Percentiles rank a stretch among this genome's conserved stretches.
phyloP scores from a whole-genome alignment of 1,140 invertebrate species.

The Triops cancriformis region DNA sequence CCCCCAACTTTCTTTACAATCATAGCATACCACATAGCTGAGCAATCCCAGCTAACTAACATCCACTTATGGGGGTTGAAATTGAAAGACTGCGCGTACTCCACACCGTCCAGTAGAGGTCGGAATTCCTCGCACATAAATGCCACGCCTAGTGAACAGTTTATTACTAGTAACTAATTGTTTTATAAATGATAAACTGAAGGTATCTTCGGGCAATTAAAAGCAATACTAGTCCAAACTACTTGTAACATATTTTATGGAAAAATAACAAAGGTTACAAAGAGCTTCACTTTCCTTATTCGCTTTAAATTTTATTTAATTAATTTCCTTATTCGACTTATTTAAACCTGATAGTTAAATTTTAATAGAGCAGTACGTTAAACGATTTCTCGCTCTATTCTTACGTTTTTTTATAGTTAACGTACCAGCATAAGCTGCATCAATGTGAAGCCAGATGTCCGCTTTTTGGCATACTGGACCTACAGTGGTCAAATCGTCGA shows the following conservation, averaged over 20 bases:
- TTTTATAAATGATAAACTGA: too few species aligned
- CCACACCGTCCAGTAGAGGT: conserved; percentile 77
- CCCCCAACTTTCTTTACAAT: not conserved
- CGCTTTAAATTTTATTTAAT: too few species aligned
- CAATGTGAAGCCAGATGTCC: conserved; percentile 82
- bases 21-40: conserved; percentile 68
- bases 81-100: conserved; percentile 83
- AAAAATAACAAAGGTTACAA: too few species aligned
- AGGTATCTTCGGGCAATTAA: too few species aligned
- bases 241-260: too few species aligned
- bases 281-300: too few species aligned
- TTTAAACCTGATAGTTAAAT: too few species aligned
- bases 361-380: too few species aligned
- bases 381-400: not conserved
- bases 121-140: conserved; percentile 92
- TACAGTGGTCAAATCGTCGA: conserved; percentile 78
- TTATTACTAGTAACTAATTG: too few species aligned
- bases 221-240: too few species aligned
- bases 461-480: conserved; percentile 68
- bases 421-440: conserved; percentile 81
- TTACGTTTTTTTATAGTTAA: not conserved
- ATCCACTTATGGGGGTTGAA: conserved; percentile 97
- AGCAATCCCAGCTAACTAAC: conserved; percentile 91
- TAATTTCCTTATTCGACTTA: too few species aligned
- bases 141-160: conserved; percentile 56